These are phyloP conservation scores for Scylla paramamosain DNA, from an alignment of 1,140 invertebrate genomes.

Conservation along the genomic window DNA sequence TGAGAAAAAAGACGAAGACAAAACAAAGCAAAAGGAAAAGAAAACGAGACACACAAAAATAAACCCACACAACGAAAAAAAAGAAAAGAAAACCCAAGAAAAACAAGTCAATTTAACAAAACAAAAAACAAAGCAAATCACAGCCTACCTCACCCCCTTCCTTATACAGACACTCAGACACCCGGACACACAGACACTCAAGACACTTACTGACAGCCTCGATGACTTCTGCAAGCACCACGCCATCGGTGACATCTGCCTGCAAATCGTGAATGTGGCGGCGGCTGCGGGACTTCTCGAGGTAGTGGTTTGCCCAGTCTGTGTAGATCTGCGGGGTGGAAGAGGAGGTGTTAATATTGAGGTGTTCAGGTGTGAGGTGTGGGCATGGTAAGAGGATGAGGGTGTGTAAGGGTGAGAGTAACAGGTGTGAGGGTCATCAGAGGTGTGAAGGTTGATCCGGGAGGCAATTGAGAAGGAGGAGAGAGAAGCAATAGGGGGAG, in stretches of 20 bases:
- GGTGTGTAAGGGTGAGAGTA: background rate
- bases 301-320: slow-evolving; percentile 98
- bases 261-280: slow-evolving; percentile 92
- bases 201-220: slow-evolving; percentile 94
- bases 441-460: too few species aligned
- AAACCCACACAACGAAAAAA: background rate
- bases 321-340: slow-evolving; percentile 93
- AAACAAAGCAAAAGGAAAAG: too few species aligned
- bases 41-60: background rate
- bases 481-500: too few species aligned
- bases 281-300: slow-evolving; percentile 93
- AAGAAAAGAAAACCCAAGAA: background rate
- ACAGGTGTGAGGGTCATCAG: too few species aligned
- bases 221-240: slow-evolving; percentile 94
- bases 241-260: slow-evolving; percentile 93
- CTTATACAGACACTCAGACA: too few species aligned
- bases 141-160: too few species aligned
- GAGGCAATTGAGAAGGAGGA: background rate
- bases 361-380: background rate
- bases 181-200: too few species aligned
- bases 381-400: background rate
- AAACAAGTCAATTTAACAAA: too few species aligned
- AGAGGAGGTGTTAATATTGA: background rate
- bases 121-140: too few species aligned
- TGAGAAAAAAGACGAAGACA: background rate